Evolutionary conservation across 2,888 invertebrate species (phyloP), one percentile per base, ranked within the genome.

Genomic region (Shargacucullia verbasci): DNA sequence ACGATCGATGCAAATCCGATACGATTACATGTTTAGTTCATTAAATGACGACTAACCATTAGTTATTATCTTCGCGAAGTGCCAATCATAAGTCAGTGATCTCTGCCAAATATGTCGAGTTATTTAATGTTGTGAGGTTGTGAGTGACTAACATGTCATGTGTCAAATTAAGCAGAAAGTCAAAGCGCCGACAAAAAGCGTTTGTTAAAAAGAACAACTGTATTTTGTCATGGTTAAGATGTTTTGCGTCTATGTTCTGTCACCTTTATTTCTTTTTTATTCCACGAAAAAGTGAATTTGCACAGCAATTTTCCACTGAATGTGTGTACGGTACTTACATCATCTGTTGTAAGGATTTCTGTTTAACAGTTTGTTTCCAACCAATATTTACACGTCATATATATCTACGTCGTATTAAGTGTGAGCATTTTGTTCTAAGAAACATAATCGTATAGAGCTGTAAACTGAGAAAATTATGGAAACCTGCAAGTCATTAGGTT

Each of bases 1-100:
- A 45, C 37, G 38, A 57, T 68, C 57, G 37, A 49, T 39, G 40
- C 45, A 71, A 78, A 75, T 72, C 68, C 54, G 69, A 65, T 65
- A 52, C 53, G 58, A 80, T 80, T 78, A 82, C 76, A 80, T 73
- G 74, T 76, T 78, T 75, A 82, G 80, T 80, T 85, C 80, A 83
- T 86, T 86, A 87, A 81, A 83, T 74, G 66, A 67, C 63, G 64
- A 69, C 73, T 76, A 76, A 80, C 73, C 76, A 78, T 62, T 59
- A 69, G 53, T 78, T 70, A 80, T 83, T 82, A 84, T 83, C 76
- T 76, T 14, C 45, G 56, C 76, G 67, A 65, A 55, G 75, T 85
- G 84, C 79, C 83, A 85, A 85, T 87, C 86, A 84, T 58, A 49
- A 59, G 85, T 83, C 85, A 77, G 78, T 87, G 85, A 87, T 82